These are phyloP conservation scores for Zophobas atratus DNA, from an alignment of 1,140 invertebrate species.

Conservation along the genomic window DNA sequence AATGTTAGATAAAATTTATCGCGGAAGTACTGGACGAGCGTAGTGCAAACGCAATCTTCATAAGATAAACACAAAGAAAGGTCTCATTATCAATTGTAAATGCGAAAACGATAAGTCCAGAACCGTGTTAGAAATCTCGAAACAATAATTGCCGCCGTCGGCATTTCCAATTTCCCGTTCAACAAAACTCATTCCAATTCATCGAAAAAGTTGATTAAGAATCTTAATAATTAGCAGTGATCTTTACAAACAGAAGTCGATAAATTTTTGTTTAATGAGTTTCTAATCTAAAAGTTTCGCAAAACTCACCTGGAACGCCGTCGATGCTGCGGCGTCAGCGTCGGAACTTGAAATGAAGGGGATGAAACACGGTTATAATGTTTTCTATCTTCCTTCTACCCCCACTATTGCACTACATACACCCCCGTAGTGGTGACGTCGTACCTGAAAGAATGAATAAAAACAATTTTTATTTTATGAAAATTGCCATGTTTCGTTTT, in stretches of 20 bases:
- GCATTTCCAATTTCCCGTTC: not conserved
- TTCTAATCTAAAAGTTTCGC: conserved; percentile 14
- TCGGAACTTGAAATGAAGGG: conserved; percentile 52
- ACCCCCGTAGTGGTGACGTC: conserved; percentile 44
- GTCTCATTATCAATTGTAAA: no score
- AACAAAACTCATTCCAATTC: not conserved
- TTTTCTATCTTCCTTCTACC: conserved; percentile 47
- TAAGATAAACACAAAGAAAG: no score
- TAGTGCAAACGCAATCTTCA: no score
- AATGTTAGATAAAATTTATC: no score
- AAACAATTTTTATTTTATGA: conserved; percentile 37
- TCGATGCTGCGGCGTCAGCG: conserved; percentile 46
- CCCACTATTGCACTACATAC: conserved; percentile 50
- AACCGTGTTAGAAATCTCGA: not conserved
- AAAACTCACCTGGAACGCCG: conserved; percentile 30
- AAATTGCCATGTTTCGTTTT: conserved; percentile 34
- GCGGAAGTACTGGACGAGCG: no score
- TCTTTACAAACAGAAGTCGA: not conserved
- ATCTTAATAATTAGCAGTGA: conserved; percentile 16
- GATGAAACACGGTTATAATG: conserved; percentile 49
- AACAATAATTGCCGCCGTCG: not conserved
- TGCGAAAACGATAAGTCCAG: not conserved
- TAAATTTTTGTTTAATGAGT: conserved; percentile 7
- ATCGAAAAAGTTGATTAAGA: conserved; percentile 16
- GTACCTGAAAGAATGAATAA: conserved; percentile 27